A percentile compares a stretch with the other conserved stretches of the same genome.
phyloP scores from a whole-genome alignment of 2,888 invertebrate species.

The Dermolepida albohirtum region DNA sequence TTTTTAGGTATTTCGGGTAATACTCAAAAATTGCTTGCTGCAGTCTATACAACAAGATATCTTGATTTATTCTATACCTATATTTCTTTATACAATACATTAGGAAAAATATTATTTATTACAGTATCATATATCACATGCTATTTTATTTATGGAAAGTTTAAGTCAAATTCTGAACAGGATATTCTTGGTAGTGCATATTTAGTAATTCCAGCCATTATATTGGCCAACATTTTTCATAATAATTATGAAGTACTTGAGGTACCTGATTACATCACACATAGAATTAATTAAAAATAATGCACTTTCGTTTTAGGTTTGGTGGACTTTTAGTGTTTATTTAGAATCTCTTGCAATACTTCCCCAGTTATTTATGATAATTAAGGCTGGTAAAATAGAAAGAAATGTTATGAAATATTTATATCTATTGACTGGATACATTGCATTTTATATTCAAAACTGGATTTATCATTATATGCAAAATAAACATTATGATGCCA shows the following conservation, averaged over 20 bases:
- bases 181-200: conserved; percentile 99
- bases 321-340: conserved; percentile 99
- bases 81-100: conserved; percentile 94
- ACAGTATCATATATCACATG: conserved; percentile 89
- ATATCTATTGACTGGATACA: conserved; percentile 92
- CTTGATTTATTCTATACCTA: conserved; percentile 95
- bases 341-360: conserved; percentile 98
- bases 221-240: conserved; percentile 93
- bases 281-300: not conserved
- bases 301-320: conserved; percentile 70
- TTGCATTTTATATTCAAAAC: conserved; percentile 91
- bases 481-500: conserved; percentile 94
- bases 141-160: conserved; percentile 96
- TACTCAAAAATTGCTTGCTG: conserved; percentile 93
- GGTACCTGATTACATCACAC: conserved; percentile 68
- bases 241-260: conserved; percentile 95
- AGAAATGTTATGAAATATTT: conserved; percentile 98
- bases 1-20: conserved; percentile 92
- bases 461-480: conserved; percentile 96
- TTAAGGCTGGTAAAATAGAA: conserved; percentile 99
- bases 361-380: conserved; percentile 98
- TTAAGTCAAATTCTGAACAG: conserved; percentile 97
- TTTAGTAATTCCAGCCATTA: conserved; percentile 85
- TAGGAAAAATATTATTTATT: conserved; percentile 96
- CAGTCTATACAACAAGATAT: conserved; percentile 94